Base-by-base conservation (phyloP, 92 coral and sea anemone genomes). In the Zoanthus sansibaricus region DNA sequence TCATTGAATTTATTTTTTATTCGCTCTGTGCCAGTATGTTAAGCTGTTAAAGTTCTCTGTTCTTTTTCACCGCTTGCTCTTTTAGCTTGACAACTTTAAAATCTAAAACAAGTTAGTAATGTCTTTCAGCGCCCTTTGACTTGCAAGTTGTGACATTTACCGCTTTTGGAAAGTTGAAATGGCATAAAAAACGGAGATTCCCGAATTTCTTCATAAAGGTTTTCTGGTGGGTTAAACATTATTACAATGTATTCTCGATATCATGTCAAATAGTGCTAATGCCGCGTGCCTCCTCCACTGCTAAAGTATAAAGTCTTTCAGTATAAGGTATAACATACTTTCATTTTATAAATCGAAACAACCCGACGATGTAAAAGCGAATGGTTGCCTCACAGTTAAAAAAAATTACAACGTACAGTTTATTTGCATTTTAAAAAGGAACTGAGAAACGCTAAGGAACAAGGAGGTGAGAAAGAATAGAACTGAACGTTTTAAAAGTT, bases 181-280 rank as follows among this genome's bases (percentile, higher is more conserved):
- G 82, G 67, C 45, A 30, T 52, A 76, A 76, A 76, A 18, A 42
- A 52, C 44, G 52, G 55, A 16, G 67, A 54, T 51, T 54, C 45
- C 14, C 4, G 42, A 54, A 12, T 14, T 76, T 76, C 61, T 18
- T n/a, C 66, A 76, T 30, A 49, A 76, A 51, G 33, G 3, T 76
- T 76, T 14, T 54, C 14, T 51, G 82, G 82, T 76, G 52, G 45
- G 82, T 76, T 42, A 46, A 9, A 72, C 31, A 16, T 30, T 25
- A 54, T 11, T 52, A 0, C 52, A 4, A 51, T 15, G 33, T 9
- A 49, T 15, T 75, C 51, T 72, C 8, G 18, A 20, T 47, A 20
- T 20, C 11, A 30, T 3, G 8, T 16, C 18, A 20, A 37, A 21
- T 49, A 9, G 21, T 17, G n/a, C 20, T 30, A 13, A 69, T 69